phyloP scores from a whole-genome alignment of 2,797 vertebrate species.

The Calcarius lapponicus region DNA sequence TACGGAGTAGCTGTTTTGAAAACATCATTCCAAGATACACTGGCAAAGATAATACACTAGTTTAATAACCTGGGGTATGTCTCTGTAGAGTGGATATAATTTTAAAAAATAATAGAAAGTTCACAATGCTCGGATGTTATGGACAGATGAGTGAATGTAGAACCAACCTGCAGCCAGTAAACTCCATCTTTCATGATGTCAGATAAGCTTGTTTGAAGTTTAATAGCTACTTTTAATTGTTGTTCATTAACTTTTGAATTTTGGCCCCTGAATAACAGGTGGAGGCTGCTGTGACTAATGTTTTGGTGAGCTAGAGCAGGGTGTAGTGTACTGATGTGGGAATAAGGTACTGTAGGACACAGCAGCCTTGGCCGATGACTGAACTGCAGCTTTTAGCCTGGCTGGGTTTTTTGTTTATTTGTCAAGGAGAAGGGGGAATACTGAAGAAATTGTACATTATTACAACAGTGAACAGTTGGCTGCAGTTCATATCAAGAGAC shows the following conservation, averaged over 20 bases:
- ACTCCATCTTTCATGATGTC: not conserved
- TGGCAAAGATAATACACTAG: not conserved
- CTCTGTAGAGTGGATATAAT: not conserved
- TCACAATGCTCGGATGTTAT: not conserved
- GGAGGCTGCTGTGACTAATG: not conserved
- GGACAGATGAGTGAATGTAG: not conserved
- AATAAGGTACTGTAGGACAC: not conserved
- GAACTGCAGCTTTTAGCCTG: not conserved
- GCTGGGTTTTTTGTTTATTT: not conserved
- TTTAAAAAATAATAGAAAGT: not conserved
- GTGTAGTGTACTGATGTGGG: not conserved
- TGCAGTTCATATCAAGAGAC: conserved; percentile 22
- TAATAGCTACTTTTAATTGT: not conserved
- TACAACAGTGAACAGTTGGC: conserved; percentile 16
- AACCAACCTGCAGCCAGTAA: not conserved
- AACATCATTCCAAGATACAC: not conserved
- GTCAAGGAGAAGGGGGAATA: not conserved
- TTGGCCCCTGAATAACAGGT: not conserved
- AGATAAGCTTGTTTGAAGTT: not conserved
- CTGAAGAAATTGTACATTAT: not conserved
- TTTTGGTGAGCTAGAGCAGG: not conserved
- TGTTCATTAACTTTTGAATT: not conserved
- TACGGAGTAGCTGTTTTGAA: not conserved
- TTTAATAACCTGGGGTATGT: not conserved
- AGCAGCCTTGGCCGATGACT: not conserved